phyloP scores from a whole-genome alignment of 2,888 invertebrate species.

The Synanthedon andrenaeformis region DNA sequence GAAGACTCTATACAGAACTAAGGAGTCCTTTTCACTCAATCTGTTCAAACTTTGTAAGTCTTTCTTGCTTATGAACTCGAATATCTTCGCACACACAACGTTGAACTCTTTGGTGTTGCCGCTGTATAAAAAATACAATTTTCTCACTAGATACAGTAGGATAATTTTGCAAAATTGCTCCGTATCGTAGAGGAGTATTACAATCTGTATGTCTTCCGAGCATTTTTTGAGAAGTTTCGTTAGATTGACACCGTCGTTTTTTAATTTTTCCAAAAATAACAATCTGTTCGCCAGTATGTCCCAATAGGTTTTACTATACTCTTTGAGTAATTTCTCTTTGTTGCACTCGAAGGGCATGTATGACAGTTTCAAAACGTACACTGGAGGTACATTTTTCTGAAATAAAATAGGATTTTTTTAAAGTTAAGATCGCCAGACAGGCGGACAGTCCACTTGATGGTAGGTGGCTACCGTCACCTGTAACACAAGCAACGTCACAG shows the following conservation, averaged over 20 bases:
- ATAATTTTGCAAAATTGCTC: constrained; percentile 33
- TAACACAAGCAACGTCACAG: too few relatives aligned
- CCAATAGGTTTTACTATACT: constrained; percentile 53
- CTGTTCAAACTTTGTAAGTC: constrained; percentile 28
- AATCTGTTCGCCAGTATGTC: constrained; percentile 43
- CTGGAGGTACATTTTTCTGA: constrained; percentile 36
- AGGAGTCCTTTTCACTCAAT: constrained; percentile 19
- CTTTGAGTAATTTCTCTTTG: constrained; percentile 23
- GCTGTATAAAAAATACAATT: constrained; percentile 34
- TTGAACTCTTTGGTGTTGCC: constrained; percentile 29
- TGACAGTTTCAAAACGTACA: constrained; percentile 45
- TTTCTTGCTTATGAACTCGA: constrained; percentile 27
- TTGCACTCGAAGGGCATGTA: constrained; percentile 47
- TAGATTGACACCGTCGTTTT: constrained; percentile 22
- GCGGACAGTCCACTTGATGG: too few relatives aligned
- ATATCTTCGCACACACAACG: constrained; percentile 24
- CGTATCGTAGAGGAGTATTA: constrained; percentile 35
- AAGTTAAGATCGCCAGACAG: too few relatives aligned
- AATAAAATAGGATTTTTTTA: too few relatives aligned
- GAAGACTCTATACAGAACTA: constrained; percentile 39
- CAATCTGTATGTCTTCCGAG: constrained; percentile 32
- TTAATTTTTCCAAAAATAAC: constrained; percentile 38
- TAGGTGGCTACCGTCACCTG: too few relatives aligned
- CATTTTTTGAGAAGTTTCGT: constrained; percentile 40
- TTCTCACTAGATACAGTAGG: constrained; percentile 38